phyloP scores from a whole-genome alignment of 2,888 invertebrate species.

The Dexiosoma caninum region DNA sequence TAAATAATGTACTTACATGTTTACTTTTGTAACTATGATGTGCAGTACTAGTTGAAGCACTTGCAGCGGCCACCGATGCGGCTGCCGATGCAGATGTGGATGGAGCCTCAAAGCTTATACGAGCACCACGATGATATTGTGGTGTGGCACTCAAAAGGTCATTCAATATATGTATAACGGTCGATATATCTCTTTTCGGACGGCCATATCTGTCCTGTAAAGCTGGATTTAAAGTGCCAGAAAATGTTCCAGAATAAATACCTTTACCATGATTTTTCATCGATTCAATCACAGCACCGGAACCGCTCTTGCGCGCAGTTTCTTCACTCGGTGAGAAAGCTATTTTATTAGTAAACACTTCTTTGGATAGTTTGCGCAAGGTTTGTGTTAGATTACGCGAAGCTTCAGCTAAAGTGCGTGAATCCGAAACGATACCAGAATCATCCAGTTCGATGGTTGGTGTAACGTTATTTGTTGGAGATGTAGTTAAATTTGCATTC shows the following conservation, averaged over 20 bases:
- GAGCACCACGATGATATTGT: conserved; percentile 80
- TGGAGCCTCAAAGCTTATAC: conserved; percentile 79
- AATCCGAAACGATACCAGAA: conserved; percentile 79
- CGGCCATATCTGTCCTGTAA: conserved; percentile 94
- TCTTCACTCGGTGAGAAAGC: conserved; percentile 79
- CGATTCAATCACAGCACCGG: conserved; percentile 91
- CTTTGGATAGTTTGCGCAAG: conserved; percentile 91
- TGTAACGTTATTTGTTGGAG: neutral
- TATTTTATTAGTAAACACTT: conserved; percentile 87
- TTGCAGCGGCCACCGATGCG: conserved; percentile 46
- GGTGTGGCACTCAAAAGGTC: conserved; percentile 93
- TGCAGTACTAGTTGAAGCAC: conserved; percentile 56
- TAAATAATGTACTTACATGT: conserved; percentile 67
- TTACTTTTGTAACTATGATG: conserved; percentile 69
- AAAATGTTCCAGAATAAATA: conserved; percentile 97
- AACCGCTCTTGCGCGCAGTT: conserved; percentile 78
- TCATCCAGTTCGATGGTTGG: conserved; percentile 71
- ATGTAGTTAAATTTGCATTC: conserved; percentile 38
- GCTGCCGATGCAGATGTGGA: conserved; percentile 68
- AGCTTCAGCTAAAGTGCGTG: conserved; percentile 90
- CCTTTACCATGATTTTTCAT: conserved; percentile 97
- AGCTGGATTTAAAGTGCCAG: conserved; percentile 95
- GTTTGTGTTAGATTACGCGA: conserved; percentile 95
- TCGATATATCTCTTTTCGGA: conserved; percentile 95
- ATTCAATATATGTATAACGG: conserved; percentile 96